A percentile compares a stretch with the other conserved stretches of the same genome.
Evolutionary conservation across 2,797 vertebrate species (phyloP).

Genomic region (Acestrorhynchus altus): DNA sequence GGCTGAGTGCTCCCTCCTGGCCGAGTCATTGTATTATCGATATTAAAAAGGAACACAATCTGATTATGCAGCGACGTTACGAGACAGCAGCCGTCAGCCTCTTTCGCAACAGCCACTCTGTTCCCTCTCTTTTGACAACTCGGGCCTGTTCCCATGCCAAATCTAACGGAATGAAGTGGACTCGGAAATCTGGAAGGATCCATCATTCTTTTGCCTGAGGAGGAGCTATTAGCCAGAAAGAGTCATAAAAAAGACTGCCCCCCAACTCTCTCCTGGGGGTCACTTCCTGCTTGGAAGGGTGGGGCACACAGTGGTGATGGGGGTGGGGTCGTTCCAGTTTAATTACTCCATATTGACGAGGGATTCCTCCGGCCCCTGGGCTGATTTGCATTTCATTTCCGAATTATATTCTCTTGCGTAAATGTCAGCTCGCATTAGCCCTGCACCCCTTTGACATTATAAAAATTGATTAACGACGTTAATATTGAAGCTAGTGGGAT

Average conservation of each 20-base stretch:
- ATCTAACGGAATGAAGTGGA: constrained; percentile 7
- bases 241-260: constrained; percentile 28
- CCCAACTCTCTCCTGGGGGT: constrained; percentile 43
- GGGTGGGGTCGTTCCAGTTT: constrained; percentile 25
- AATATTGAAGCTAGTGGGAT: constrained; percentile 66
- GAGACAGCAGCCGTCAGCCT: constrained; percentile 21
- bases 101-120: constrained; percentile 22
- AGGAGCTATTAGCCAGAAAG: too few species aligned
- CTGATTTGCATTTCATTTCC: constrained; percentile 72
- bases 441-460: constrained; percentile 75
- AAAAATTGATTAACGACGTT: constrained; percentile 80
- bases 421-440: constrained; percentile 79
- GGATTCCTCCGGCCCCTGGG: constrained; percentile 71
- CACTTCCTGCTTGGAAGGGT: constrained; percentile 32
- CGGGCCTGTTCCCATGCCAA: constrained; percentile 4
- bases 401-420: constrained; percentile 83
- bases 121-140: not conserved
- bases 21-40: constrained; percentile 43
- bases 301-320: not conserved
- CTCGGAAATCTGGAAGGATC: not conserved
- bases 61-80: constrained; percentile 41
- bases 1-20: constrained; percentile 46
- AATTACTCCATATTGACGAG: constrained; percentile 68
- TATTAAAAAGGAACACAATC: constrained; percentile 52
- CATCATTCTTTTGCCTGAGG: not conserved